These are phyloP conservation scores for Eospalax fontanierii DNA, from an alignment of 2,797 vertebrate species.

Conservation along the genomic window DNA sequence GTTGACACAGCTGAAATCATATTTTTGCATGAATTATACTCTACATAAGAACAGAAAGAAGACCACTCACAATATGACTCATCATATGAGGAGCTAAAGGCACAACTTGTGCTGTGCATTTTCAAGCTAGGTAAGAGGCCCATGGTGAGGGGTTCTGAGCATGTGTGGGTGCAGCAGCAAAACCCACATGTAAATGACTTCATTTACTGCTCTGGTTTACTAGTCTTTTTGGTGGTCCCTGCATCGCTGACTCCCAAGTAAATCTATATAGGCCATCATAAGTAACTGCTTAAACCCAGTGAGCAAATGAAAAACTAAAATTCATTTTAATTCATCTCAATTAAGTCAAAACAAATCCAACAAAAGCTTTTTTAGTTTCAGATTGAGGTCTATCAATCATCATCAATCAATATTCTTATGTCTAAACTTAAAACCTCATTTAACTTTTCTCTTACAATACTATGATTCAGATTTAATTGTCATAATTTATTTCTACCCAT, in stretches of 20 bases:
- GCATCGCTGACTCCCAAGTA: constrained; percentile 2
- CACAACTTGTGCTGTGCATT: constrained; percentile 41
- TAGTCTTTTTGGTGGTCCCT: constrained; percentile 11
- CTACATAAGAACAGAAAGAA: constrained; percentile 62
- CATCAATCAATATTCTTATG: constrained; percentile 33
- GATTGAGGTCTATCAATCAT: background rate
- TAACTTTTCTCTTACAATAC: constrained; percentile 22
- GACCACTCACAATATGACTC: constrained; percentile 74
- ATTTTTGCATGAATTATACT: constrained; percentile 76
- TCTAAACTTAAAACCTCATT: constrained; percentile 62
- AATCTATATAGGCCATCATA: constrained; percentile 26
- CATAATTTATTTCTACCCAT: constrained; percentile 45
- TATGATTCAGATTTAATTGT: constrained; percentile 59
- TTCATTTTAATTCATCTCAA: constrained; percentile 67
- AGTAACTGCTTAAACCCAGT: constrained; percentile 56
- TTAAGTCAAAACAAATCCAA: constrained; percentile 59
- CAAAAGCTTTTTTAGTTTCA: constrained; percentile 42
- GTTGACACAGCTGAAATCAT: constrained; percentile 74
- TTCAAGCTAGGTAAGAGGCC: constrained; percentile 25
- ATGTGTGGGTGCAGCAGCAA: background rate
- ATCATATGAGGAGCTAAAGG: constrained; percentile 15
- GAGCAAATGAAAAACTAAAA: constrained; percentile 52
- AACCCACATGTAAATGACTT: background rate
- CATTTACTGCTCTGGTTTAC: background rate
- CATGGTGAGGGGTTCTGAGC: background rate